Percentiles rank a stretch among this genome's conserved stretches.
Conservation (phyloP, 2,888 invertebrate species). For the Podotricha telesiphe region DNA sequence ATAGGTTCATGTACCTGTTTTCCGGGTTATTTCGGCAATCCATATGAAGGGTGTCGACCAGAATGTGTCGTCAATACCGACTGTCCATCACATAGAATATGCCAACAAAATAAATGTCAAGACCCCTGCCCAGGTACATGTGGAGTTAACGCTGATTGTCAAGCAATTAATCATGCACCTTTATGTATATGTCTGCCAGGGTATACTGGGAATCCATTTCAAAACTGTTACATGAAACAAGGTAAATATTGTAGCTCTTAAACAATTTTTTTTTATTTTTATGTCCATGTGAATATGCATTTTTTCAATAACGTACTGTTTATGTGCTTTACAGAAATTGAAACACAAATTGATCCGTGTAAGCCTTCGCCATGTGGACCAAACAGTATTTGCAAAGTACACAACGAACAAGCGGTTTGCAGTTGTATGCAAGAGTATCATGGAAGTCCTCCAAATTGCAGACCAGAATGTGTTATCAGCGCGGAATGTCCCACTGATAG, state of each 20-base stretch:
- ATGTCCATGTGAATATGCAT: background rate
- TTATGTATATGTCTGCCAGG: slow-evolving; percentile 87
- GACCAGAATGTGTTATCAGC: slow-evolving; percentile 89
- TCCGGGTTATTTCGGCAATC: slow-evolving; percentile 85
- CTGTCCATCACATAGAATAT: slow-evolving; percentile 88
- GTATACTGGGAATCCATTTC: slow-evolving; percentile 86
- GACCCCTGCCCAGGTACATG: slow-evolving; percentile 91
- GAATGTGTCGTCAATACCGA: slow-evolving; percentile 90
- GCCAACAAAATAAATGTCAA: slow-evolving; percentile 88
- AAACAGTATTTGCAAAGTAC: slow-evolving; percentile 90
- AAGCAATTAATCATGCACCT: slow-evolving; percentile 88
- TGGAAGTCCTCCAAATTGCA: slow-evolving; percentile 87
- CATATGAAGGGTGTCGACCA: slow-evolving; percentile 88
- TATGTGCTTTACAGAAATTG: slow-evolving; percentile 60
- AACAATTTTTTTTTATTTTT: slow-evolving; percentile 4
- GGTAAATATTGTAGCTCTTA: slow-evolving; percentile 55
- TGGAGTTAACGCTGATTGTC: slow-evolving; percentile 88
- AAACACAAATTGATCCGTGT: slow-evolving; percentile 84
- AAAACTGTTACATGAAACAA: slow-evolving; percentile 62
- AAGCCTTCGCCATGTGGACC: slow-evolving; percentile 92
- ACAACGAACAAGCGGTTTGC: slow-evolving; percentile 88
- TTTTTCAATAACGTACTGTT: background rate
- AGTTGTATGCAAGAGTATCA: slow-evolving; percentile 86
- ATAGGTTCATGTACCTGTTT: slow-evolving; percentile 89
- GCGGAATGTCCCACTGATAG: slow-evolving; percentile 87